Evolutionary conservation across 2,888 invertebrate genomes (phyloP).

Genomic region (Endotricha flammealis): DNA sequence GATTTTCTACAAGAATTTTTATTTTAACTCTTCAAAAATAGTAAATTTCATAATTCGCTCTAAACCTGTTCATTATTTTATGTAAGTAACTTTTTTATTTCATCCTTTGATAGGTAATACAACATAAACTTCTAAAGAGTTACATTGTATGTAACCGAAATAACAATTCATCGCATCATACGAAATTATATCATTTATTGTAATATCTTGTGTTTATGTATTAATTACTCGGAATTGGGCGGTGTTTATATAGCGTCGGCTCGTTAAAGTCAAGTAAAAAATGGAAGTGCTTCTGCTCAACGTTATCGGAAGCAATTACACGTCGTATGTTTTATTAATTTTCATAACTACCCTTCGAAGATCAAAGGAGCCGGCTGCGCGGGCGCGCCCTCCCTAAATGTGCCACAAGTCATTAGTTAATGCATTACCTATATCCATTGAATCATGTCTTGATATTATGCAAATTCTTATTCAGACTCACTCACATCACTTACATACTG

Average conservation of each 20-base stretch:
- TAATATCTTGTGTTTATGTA: slow-evolving; percentile 21
- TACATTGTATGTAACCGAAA: too few relatives aligned
- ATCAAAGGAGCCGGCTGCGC: slow-evolving; percentile 62
- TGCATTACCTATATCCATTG: too few relatives aligned
- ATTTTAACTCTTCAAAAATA: too few relatives aligned
- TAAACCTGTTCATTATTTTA: too few relatives aligned
- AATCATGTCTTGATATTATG: too few relatives aligned
- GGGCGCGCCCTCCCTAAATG: slow-evolving; percentile 37
- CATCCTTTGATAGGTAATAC: too few relatives aligned
- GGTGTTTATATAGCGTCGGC: slow-evolving; percentile 42
- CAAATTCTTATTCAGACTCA: too few relatives aligned
- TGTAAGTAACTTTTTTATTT: too few relatives aligned
- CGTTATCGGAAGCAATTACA: slow-evolving; percentile 77
- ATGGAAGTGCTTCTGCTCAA: slow-evolving; percentile 35
- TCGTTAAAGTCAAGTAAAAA: slow-evolving; percentile 43
- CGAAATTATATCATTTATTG: slow-evolving; percentile 16
- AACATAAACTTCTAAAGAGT: too few relatives aligned
- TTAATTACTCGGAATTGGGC: slow-evolving; percentile 30
- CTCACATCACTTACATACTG: too few relatives aligned
- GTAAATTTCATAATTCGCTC: too few relatives aligned
- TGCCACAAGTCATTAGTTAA: slow-evolving; percentile 32
- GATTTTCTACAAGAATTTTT: too few relatives aligned
- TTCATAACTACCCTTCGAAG: slow-evolving; percentile 72
- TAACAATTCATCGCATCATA: slow-evolving; percentile 14
- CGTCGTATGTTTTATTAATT: slow-evolving; percentile 73